Evolutionary conservation across 2,888 invertebrate genomes (phyloP), one percentile per base, ranked within the genome.

Genomic region (Cantharis lateralis): DNA sequence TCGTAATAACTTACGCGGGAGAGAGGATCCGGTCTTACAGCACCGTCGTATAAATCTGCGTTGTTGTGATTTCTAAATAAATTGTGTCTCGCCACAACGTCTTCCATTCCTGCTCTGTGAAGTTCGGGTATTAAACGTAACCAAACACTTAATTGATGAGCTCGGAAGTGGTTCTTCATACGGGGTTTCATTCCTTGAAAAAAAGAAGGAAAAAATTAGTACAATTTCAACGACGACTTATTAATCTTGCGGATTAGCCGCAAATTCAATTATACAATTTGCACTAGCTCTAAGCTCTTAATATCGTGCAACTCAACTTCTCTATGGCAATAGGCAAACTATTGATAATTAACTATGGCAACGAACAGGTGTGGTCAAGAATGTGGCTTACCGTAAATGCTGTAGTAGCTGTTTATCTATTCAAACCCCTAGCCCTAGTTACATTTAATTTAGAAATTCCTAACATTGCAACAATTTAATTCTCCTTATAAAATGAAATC

Each of bases 111-210:
- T 0, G 95, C 94, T 72, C 95, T 90, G 86, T 96, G 96, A 0
- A 96, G 91, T 87, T 98, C 97, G 0, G 98, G 98, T 68, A 98
- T 95, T 9, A 98, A 91, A 7, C 98, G 94, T 10, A 98, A 89
- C 98, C 98, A 98, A 66, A 98, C 96, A 68, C 98, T 97, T 70
- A 98, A 91, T 86, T 98, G 97, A 88, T 98, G 97, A 1, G 98
- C 97, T 70, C 98, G 92, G 89, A 96, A 98, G 89, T 98, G 98
- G 87, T 97, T 96, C 87, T 96, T 96, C 89, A 96, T 92, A 78
- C 95, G 93, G 0, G 97, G 96, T 86, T 97, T 96, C 92, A 95
- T 93, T 82, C 96, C 98, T 32, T 98, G n/a, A 91, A 1, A 32
- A 28, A 10, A 89, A 88, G 80, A 86, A 84, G 84, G 81, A 72